Percentiles rank a stretch among this genome's conserved stretches.
Conservation (phyloP, 1,140 invertebrate species). For the Nylanderia fulva region DNA sequence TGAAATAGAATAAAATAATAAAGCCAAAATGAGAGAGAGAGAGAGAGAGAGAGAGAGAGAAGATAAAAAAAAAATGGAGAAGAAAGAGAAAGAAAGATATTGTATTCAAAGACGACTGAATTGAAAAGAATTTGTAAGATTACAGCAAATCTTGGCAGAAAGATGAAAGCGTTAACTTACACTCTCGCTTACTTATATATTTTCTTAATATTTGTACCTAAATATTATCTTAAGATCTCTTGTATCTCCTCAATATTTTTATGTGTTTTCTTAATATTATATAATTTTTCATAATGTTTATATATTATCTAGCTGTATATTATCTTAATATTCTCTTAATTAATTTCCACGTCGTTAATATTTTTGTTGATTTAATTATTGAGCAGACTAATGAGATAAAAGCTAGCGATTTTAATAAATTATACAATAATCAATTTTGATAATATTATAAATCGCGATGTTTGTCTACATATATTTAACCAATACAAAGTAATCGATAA, state of each 20-base stretch:
- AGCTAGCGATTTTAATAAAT: background rate
- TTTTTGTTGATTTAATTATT: background rate
- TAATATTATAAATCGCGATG: background rate
- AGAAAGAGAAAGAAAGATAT: background rate
- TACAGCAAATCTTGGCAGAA: background rate
- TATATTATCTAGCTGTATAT: too few species aligned
- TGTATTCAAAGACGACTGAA: background rate
- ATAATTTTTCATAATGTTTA: too few species aligned
- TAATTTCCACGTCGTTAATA: background rate
- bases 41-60: background rate
- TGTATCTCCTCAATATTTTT: too few species aligned
- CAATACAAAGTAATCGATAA: background rate
- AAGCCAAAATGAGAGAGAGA: background rate
- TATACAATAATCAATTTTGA: background rate
- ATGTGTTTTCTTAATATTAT: too few species aligned
- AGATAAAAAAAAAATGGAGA: background rate
- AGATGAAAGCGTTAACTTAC: background rate
- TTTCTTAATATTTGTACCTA: too few species aligned
- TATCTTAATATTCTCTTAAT: constrained; percentile 15
- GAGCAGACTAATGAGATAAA: background rate
- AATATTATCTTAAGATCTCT: too few species aligned
- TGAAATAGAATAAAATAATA: background rate
- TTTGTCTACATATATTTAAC: background rate
- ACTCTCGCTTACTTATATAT: background rate
- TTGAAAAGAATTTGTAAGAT: background rate